These are phyloP conservation scores for Phoebastria nigripes DNA, from an alignment of 2,797 vertebrate species.

Conservation along the genomic window DNA sequence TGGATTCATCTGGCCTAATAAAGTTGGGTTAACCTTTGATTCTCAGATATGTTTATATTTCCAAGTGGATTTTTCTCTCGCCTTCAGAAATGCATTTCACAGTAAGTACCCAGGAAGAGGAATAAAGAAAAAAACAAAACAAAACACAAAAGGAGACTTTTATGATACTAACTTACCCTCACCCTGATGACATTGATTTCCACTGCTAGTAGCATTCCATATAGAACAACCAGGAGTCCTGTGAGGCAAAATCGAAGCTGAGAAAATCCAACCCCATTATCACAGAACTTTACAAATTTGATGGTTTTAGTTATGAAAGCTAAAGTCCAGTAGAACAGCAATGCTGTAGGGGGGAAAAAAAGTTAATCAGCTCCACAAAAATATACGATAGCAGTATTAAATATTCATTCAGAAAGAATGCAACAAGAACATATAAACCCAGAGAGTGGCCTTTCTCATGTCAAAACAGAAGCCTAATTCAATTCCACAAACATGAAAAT, in stretches of 20 bases:
- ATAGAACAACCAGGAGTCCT: constrained; percentile 87
- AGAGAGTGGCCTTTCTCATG: neutral
- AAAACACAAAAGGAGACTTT: neutral
- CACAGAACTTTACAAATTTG: constrained; percentile 96
- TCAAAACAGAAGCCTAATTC: neutral
- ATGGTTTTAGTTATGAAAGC: constrained; percentile 95
- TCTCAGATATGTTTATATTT: neutral
- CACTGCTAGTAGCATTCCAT: constrained; percentile 91
- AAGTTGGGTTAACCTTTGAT: neutral
- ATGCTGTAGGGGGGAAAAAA: constrained; percentile 70
- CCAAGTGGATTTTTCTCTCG: neutral
- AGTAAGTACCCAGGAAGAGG: neutral
- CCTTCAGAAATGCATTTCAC: neutral
- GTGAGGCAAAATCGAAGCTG: constrained; percentile 97
- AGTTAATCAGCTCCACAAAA: neutral
- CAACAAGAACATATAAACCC: neutral
- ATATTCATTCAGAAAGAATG: neutral
- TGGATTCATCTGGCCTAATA: neutral
- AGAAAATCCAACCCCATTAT: constrained; percentile 87
- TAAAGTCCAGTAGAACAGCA: constrained; percentile 94
- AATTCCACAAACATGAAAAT: neutral
- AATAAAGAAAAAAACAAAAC: neutral
- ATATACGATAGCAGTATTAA: neutral
- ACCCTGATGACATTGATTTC: constrained; percentile 95
- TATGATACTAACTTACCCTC: constrained; percentile 84